phyloP scores from a whole-genome alignment of 1,140 invertebrate species.

The Drosophila micromelanica region DNA sequence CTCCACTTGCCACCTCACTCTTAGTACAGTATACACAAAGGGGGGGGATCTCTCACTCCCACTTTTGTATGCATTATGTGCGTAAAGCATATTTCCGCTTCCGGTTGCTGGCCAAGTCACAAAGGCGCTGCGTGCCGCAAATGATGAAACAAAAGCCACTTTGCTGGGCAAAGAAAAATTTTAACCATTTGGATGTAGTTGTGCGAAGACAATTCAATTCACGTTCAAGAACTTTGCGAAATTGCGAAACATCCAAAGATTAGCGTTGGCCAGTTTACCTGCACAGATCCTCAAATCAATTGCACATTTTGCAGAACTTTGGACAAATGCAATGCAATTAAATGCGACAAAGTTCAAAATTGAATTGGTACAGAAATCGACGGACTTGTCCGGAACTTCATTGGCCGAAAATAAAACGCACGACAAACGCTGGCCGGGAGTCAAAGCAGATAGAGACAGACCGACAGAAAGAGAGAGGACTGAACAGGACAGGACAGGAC shows the following conservation, averaged over 20 bases:
- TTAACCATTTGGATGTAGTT: constrained; percentile 39
- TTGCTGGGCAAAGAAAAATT: constrained; percentile 2
- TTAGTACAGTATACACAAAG: neutral
- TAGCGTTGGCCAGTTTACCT: constrained; percentile 48
- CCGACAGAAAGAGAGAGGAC: constrained; percentile 5
- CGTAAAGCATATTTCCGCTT: constrained; percentile 55
- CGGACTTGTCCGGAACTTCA: constrained; percentile 35
- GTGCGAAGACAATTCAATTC: constrained; percentile 40
- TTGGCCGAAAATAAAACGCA: constrained; percentile 42
- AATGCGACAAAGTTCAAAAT: constrained; percentile 80
- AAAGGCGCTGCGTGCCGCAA: constrained; percentile 43
- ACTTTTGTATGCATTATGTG: constrained; percentile 42
- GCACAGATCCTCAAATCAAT: constrained; percentile 67
- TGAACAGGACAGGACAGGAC: neutral
- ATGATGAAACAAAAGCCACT: constrained; percentile 33
- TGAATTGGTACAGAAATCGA: constrained; percentile 66
- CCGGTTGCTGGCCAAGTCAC: constrained; percentile 47
- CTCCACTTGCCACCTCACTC: constrained; percentile 5
- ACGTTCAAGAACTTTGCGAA: constrained; percentile 17
- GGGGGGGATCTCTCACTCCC: neutral
- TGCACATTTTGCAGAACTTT: constrained; percentile 55
- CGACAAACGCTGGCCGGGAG: constrained; percentile 12
- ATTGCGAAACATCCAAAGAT: constrained; percentile 33
- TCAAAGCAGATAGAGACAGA: constrained; percentile 5
- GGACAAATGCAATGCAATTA: constrained; percentile 77